Evolutionary conservation across 2,113 vertebrate genomes (phyloP), one percentile per base, ranked within the genome.

Genomic region (Otis tarda): DNA sequence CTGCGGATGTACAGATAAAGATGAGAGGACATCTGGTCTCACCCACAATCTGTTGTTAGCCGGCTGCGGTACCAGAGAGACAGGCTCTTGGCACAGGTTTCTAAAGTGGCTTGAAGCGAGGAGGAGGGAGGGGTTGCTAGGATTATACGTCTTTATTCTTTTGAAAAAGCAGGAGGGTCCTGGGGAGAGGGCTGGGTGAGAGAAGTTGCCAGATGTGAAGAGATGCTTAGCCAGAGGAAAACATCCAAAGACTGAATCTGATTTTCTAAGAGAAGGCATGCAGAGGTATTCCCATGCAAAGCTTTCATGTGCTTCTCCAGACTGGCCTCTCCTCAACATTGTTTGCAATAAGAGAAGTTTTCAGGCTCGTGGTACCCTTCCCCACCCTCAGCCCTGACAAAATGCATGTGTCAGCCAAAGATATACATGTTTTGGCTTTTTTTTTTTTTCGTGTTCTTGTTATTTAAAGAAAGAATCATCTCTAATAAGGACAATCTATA

Each of bases 1-100:
- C 63, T 92, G 88, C 73, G 94, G 91, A 83, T 89, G 85, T n/a
- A 50, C 41, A 83, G 93, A 86, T 77, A 85, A 89, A 73, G 83
- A 87, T 11, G 74, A 89, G 89, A 91, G 77, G 83, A 84, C 94
- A 87, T 92, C 90, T 93, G 88, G 55, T 55, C 70, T 70, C 78
- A 18, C 22, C 67, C 20, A 0, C 19, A 18, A 50, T 1, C 63
- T 86, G 86, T 39, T 55, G 35, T 31, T 47, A 57, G 65, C 47
- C 1, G 7, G 63, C 47, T 77, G 55, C 0, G 3, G 67, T 67
- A 87, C 56, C 61, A 87, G 59, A 71, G 76, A 89, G 49, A 35
- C 85, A 56, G 49, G 56, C 90, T 94, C 53, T 89, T 76, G 94
- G 95, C 80, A 89, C 69, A 82, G 81, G 9, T 70, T 94, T 82